These are phyloP conservation scores for Amphipoea oculea DNA, from an alignment of 2,888 invertebrate species.

Conservation along the genomic window DNA sequence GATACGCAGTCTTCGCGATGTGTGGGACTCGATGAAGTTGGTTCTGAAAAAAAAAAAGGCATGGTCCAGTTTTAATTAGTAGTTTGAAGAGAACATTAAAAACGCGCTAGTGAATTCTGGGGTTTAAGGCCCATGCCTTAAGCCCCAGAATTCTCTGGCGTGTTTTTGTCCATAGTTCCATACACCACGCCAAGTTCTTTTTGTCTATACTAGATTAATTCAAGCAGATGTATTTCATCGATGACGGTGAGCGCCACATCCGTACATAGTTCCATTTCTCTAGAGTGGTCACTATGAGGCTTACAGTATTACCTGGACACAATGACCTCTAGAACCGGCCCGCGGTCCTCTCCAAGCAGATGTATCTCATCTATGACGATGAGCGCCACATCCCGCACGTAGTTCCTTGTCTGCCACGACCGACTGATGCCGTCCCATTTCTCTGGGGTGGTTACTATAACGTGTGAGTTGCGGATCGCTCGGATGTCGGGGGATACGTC, in stretches of 20 bases:
- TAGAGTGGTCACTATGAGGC: too few species aligned
- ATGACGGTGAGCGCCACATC: too few species aligned
- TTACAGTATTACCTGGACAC: slow-evolving; percentile 92
- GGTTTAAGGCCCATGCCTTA: too few species aligned
- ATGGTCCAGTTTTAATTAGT: too few species aligned
- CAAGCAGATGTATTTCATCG: too few species aligned
- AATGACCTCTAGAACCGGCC: slow-evolving; percentile 98
- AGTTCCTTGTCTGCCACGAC: slow-evolving; percentile 99
- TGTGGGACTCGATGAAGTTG: slow-evolving; percentile 98
- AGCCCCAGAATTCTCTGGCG: too few species aligned
- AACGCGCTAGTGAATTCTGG: too few species aligned
- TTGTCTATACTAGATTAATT: too few species aligned
- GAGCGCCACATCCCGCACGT: slow-evolving; percentile 97
- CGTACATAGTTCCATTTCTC: too few species aligned
- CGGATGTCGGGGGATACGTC: slow-evolving; percentile 95
- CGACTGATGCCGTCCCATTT: slow-evolving; percentile 99
- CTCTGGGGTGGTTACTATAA: slow-evolving; percentile 99
- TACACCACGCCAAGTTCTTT: too few species aligned
- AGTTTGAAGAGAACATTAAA: too few species aligned
- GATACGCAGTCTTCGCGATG: slow-evolving; percentile 95
- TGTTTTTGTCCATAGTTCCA: too few species aligned
- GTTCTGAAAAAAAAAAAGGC: slow-evolving; percentile 90
- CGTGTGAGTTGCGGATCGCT: slow-evolving; percentile 95
- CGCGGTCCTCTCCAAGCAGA: slow-evolving; percentile 97
- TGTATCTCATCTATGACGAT: slow-evolving; percentile 99